Percentiles rank a stretch among this genome's conserved stretches.
These are phyloP conservation scores for Mya arenaria DNA, from an alignment of 1,140 invertebrate species.

Conservation along the genomic window DNA sequence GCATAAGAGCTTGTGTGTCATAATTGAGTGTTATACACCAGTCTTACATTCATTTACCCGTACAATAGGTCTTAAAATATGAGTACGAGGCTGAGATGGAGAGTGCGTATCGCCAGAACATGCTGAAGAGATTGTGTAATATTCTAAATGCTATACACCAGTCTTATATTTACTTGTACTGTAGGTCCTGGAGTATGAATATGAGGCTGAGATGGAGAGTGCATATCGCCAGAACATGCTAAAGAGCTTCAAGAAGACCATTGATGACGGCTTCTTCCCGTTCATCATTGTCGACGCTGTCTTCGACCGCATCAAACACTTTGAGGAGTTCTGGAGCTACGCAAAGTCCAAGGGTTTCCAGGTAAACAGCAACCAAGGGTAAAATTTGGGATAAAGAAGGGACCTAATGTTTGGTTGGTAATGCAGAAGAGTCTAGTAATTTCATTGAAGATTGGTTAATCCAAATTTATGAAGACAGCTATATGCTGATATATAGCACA, in stretches of 20 bases:
- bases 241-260: constrained; percentile 95
- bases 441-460: neutral
- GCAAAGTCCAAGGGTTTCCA: constrained; percentile 94
- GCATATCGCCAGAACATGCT: constrained; percentile 90
- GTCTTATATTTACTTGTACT: no score
- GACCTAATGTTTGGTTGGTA: neutral
- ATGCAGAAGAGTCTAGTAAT: neutral
- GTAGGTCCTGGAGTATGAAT: constrained; percentile 95
- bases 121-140: constrained; percentile 96
- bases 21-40: no score
- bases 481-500: no score
- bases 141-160: no score
- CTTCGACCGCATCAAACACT: constrained; percentile 86
- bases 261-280: constrained; percentile 94
- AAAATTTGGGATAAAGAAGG: no score
- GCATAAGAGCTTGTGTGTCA: no score
- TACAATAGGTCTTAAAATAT: constrained; percentile 95
- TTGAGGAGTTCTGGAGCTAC: constrained; percentile 94
- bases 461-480: no score
- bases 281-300: constrained; percentile 95
- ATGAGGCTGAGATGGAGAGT: constrained; percentile 92
- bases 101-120: constrained; percentile 89
- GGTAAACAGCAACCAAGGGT: no score
- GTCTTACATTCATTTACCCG: no score
- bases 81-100: constrained; percentile 95